phyloP scores from a whole-genome alignment of 2,888 invertebrate species.

The Ennomos erosarius region DNA sequence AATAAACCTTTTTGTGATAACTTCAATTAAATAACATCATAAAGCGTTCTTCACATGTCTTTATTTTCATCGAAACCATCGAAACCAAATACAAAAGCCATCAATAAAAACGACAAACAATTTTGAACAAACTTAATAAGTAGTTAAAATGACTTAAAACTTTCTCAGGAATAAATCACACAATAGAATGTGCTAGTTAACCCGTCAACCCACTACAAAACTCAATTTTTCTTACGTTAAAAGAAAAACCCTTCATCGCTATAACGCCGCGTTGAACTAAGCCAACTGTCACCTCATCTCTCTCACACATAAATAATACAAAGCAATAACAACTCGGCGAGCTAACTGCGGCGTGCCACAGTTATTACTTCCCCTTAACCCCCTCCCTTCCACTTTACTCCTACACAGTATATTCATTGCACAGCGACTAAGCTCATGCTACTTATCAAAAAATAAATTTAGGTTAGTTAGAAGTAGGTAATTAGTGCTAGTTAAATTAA shows the following conservation, averaged over 20 bases:
- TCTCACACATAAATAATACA: conserved; percentile 76
- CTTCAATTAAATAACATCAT: too few relatives aligned
- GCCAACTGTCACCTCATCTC: conserved; percentile 65
- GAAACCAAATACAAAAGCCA: too few relatives aligned
- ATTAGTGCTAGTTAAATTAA: too few relatives aligned
- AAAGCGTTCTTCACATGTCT: too few relatives aligned
- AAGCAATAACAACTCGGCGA: conserved; percentile 73
- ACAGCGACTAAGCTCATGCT: conserved; percentile 19
- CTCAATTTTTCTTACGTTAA: conserved; percentile 36
- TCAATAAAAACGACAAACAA: too few relatives aligned
- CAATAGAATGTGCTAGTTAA: conserved; percentile 12
- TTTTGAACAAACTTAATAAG: too few relatives aligned
- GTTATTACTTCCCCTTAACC: conserved; percentile 67
- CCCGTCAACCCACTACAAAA: conserved; percentile 21
- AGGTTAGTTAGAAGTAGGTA: too few relatives aligned
- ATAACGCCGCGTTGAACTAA: conserved; percentile 48
- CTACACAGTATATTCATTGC: conserved; percentile 18
- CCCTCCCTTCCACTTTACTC: conserved; percentile 43
- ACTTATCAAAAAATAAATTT: not conserved
- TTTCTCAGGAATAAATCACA: not conserved
- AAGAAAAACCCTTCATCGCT: conserved; percentile 38
- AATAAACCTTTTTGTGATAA: too few relatives aligned
- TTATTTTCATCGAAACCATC: too few relatives aligned
- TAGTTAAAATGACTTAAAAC: too few relatives aligned
- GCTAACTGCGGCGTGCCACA: conserved; percentile 77